A percentile compares a stretch with the other conserved stretches of the same genome.
phyloP scores from a whole-genome alignment of 1,140 invertebrate genomes.

The Agrypnia vestita region DNA sequence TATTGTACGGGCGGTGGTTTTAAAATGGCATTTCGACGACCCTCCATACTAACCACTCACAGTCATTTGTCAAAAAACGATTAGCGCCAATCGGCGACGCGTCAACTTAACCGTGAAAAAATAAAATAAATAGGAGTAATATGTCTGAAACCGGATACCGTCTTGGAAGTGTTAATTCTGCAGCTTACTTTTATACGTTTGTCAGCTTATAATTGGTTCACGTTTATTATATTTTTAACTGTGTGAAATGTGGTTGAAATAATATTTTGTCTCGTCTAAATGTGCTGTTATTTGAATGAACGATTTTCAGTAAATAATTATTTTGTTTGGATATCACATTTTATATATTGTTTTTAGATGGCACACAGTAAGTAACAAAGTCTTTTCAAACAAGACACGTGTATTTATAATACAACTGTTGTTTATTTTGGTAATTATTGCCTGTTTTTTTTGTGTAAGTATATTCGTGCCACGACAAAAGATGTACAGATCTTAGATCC shows the following conservation, averaged over 20 bases:
- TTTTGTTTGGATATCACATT: no score
- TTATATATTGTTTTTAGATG: no score
- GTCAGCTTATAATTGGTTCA: conserved; percentile 47
- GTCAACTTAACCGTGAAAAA: conserved; percentile 4
- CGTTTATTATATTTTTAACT: background rate
- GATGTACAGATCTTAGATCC: no score
- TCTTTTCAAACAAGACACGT: no score
- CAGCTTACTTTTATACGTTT: conserved; percentile 49
- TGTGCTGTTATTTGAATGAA: background rate
- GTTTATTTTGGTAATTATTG: no score
- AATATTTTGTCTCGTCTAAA: background rate
- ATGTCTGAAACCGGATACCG: conserved; percentile 55
- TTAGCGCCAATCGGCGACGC: conserved; percentile 3
- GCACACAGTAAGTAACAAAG: no score
- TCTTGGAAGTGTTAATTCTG: conserved; percentile 44
- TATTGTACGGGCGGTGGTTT: background rate
- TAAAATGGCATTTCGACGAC: background rate
- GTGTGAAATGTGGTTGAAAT: background rate
- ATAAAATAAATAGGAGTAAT: conserved; percentile 58
- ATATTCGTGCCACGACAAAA: no score
- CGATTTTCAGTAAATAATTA: background rate
- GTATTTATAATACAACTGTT: no score
- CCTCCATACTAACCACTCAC: background rate
- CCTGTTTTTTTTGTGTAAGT: no score
- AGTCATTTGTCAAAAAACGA: conserved; percentile 21